Percentiles rank a stretch among this genome's conserved stretches.
Conservation (phyloP, 2,797 vertebrate species). For the Perodicticus potto region DNA sequence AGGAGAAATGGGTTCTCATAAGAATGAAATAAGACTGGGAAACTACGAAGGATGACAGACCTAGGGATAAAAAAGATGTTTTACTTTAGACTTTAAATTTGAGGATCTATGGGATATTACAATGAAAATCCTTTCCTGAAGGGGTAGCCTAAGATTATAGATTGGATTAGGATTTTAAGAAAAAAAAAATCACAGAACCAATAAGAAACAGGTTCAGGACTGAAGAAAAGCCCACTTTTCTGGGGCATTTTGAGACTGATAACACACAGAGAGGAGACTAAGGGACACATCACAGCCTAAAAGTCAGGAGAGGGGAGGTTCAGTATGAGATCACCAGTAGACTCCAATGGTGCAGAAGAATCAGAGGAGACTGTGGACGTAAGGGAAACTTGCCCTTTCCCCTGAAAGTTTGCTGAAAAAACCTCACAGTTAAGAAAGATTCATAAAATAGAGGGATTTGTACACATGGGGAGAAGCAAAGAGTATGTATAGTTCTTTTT, state of each 20-base stretch:
- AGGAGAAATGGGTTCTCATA: background rate
- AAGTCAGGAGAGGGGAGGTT: background rate
- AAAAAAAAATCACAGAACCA: background rate
- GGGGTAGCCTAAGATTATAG: background rate
- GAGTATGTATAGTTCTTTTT: background rate
- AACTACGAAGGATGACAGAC: background rate
- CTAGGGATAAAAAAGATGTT: background rate
- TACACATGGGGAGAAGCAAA: background rate
- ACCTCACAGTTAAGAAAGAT: background rate
- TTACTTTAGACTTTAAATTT: background rate
- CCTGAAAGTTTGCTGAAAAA: background rate
- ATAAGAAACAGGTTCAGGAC: background rate
- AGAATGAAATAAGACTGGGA: background rate
- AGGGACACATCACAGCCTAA: fast-evolving
- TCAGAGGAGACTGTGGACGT: background rate
- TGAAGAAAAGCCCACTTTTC: background rate
- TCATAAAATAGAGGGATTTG: background rate
- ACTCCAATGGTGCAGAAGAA: background rate
- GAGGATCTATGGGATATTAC: background rate
- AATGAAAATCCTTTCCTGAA: background rate
- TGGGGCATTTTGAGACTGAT: background rate
- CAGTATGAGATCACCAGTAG: background rate
- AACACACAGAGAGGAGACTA: background rate
- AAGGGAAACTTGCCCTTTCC: background rate
- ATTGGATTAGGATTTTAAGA: background rate